Conservation (phyloP, 2,113 vertebrate genomes). For the Naja naja region DNA sequence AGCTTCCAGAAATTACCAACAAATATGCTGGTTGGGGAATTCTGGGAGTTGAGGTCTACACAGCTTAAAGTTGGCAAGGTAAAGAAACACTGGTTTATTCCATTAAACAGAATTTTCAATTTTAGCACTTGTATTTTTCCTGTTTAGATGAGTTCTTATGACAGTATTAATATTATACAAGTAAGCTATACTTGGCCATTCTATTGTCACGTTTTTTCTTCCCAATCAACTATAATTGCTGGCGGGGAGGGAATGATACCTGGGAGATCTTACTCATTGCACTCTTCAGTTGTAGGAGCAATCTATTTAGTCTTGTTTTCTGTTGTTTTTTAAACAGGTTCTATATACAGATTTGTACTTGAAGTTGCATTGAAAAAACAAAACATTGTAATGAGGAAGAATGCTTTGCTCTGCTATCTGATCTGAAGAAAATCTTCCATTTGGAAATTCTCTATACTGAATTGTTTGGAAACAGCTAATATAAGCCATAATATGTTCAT, state of each 20-base stretch:
- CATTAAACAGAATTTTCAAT: not conserved
- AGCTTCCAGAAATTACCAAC: not conserved
- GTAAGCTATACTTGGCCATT: not conserved
- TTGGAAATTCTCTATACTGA: not conserved
- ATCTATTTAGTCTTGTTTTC: not conserved
- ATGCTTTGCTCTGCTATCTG: not conserved
- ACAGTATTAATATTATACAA: not conserved
- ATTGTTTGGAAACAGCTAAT: not conserved
- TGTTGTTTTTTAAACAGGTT: not conserved
- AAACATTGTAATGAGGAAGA: not conserved
- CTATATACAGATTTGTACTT: conserved; percentile 20
- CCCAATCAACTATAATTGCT: not conserved
- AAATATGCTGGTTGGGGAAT: not conserved
- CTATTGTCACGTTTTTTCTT: not conserved
- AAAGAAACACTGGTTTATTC: not conserved
- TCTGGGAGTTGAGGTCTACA: not conserved
- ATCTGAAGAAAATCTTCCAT: not conserved
- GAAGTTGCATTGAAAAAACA: not conserved
- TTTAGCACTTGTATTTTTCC: not conserved
- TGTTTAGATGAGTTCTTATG: not conserved
- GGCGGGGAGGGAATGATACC: not conserved
- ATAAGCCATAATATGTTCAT: too few relatives aligned
- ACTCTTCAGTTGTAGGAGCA: not conserved
- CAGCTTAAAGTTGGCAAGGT: not conserved
- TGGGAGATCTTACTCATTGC: not conserved